phyloP scores from a whole-genome alignment of 2,113 vertebrate species.

The Melanerpes formicivorus region DNA sequence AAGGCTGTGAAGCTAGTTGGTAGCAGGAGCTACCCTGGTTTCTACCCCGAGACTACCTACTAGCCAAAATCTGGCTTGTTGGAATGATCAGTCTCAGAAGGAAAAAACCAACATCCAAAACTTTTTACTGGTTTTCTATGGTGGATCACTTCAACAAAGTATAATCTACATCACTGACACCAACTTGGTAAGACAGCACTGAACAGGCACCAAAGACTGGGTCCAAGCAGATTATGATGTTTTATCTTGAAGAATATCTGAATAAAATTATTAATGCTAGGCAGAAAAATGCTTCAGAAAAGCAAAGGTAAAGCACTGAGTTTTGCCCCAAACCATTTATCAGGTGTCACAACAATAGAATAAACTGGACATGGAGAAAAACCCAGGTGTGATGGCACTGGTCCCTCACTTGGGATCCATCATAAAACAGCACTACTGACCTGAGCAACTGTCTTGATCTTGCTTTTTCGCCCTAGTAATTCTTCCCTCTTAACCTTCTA shows the following conservation, averaged over 20 bases:
- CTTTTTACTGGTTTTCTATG: background rate
- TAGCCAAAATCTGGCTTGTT: background rate
- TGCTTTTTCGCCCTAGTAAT: background rate
- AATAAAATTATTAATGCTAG: background rate
- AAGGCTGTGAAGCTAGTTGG: background rate
- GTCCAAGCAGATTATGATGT: background rate
- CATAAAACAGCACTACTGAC: background rate
- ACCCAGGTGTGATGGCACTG: fast-evolving
- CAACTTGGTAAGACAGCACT: background rate
- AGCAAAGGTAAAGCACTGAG: background rate
- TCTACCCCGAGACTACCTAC: background rate
- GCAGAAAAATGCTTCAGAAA: background rate
- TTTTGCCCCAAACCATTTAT: background rate
- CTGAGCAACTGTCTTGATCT: background rate
- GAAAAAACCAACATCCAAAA: background rate
- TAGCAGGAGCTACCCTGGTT: background rate
- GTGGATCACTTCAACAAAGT: background rate
- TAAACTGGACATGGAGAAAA: background rate
- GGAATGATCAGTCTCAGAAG: background rate
- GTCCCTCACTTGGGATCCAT: background rate
- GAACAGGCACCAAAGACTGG: background rate
- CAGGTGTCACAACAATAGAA: background rate
- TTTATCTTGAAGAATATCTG: background rate
- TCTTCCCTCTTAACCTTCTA: background rate
- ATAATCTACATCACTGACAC: background rate